Base-by-base conservation (phyloP, 2,888 invertebrate species). In the Eretmocerus hayati region DNA sequence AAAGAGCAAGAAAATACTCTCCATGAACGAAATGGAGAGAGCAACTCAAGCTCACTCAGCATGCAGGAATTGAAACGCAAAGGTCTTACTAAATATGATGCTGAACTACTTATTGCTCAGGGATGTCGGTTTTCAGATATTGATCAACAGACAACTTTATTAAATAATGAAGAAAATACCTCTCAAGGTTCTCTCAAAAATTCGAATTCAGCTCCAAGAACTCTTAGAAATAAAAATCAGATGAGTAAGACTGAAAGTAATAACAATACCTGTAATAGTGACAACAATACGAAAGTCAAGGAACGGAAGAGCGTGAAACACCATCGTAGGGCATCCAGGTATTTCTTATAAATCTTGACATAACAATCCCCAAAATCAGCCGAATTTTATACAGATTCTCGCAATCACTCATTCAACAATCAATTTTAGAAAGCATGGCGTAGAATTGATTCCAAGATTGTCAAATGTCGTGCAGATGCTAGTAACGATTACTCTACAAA, bases 61-160 rank as follows among this genome's bases (percentile, higher is more conserved):
- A 85, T 90, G 78, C 86, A 86, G 63, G 90, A 90, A 72, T 74
- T 90, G 71, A 81, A 87, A 52, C 86, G 87, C 59, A 88, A 88
- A 69, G 90, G 90, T 26, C 78, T 90, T 64, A 90, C 90, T 13
- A 89, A 88, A 65, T 90, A 90, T 72, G 90, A 90, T 72, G 90
- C 90, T 8, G 90, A 90, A 69, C 76, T 90, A 65, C 75, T 90
- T 57, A 87, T 90, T 69, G 90, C 88, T 32, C 86, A 87, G 66
- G 85, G 87, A 26, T 85, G 85, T 66, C 81, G 76, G 54, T 80
- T 85, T 67, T 79, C 84, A 42, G 85, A 85, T 68, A 79, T 83
- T 41, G 75, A 64, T 26, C 67, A 66, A 33, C 68, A 67, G 43
- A 60, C 65, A 5, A 40, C 56, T 8, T 46, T 55, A 11, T 51